Evolutionary conservation across 2,888 invertebrate species (phyloP).

Genomic region (Protodeltote pygarga): DNA sequence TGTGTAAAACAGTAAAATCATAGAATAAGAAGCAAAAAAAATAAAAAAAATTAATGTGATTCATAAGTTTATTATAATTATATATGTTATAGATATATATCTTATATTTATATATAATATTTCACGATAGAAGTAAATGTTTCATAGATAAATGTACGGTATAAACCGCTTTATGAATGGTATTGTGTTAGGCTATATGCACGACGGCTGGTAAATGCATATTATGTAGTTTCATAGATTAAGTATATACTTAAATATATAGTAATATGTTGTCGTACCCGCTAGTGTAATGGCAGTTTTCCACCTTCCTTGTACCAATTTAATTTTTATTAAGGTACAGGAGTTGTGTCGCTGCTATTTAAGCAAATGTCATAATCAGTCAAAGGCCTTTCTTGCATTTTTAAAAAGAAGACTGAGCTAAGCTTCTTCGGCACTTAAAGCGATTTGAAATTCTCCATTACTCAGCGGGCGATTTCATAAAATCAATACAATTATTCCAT

Average conservation of each 20-base stretch:
- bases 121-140: conserved; percentile 46
- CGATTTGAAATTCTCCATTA: conserved; percentile 6
- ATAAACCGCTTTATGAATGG: conserved; percentile 48
- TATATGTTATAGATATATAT: too few species aligned
- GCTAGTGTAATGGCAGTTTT: not conserved
- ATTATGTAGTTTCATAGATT: conserved; percentile 44
- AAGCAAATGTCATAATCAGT: too few species aligned
- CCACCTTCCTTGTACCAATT: too few species aligned
- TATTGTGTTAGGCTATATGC: conserved; percentile 61
- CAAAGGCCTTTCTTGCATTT: not conserved
- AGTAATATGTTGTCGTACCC: conserved; percentile 2
- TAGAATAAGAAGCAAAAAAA: conserved; percentile 55
- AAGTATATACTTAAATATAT: conserved; percentile 1
- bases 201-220: conserved; percentile 64
- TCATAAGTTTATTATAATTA: conserved; percentile 69
- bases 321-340: too few species aligned
- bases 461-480: conserved; percentile 23
- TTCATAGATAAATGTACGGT: conserved; percentile 52
- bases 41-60: conserved; percentile 72
- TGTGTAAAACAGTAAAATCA: conserved; percentile 54
- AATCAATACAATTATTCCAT: conserved; percentile 24
- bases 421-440: conserved; percentile 3
- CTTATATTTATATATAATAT: too few species aligned
- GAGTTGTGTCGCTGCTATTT: too few species aligned
- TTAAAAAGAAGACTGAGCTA: not conserved